Percentiles rank a stretch among this genome's conserved stretches.
These are phyloP conservation scores for Epicauta chinensis DNA, from an alignment of 1,140 invertebrate genomes.

Conservation along the genomic window DNA sequence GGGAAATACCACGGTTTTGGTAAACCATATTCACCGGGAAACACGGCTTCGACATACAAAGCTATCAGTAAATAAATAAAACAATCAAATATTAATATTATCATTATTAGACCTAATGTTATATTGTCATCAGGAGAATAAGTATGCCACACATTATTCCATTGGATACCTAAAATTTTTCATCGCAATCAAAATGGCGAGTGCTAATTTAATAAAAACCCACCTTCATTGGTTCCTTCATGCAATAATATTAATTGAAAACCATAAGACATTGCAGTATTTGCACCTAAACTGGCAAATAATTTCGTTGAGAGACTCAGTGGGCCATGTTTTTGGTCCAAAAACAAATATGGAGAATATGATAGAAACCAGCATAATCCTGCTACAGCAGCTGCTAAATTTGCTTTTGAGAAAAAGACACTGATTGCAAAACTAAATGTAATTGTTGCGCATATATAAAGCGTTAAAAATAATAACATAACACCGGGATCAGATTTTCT, in stretches of 20 bases:
- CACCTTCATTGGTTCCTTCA: conserved; percentile 57
- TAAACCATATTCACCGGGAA: conserved; percentile 64
- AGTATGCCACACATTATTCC: conserved; percentile 61
- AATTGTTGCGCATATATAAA: conserved; percentile 53
- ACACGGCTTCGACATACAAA: conserved; percentile 67
- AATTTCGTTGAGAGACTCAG: conserved; percentile 49
- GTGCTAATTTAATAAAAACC: background rate
- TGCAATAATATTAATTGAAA: conserved; percentile 58
- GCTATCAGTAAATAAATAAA: conserved; percentile 61
- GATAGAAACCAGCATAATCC: conserved; percentile 66
- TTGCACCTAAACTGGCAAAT: conserved; percentile 56
- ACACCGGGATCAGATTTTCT: conserved; percentile 28
- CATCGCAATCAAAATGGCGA: background rate
- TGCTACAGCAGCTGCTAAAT: conserved; percentile 63
- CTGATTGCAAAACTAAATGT: conserved; percentile 63
- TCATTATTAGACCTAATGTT: conserved; percentile 56
- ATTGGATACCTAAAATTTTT: conserved; percentile 59
- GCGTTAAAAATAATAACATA: conserved; percentile 47
- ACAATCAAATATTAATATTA: conserved; percentile 60
- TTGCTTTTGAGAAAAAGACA: conserved; percentile 63
- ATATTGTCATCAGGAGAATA: conserved; percentile 67
- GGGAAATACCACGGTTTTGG: conserved; percentile 69
- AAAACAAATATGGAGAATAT: conserved; percentile 64
- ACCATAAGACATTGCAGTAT: conserved; percentile 72
- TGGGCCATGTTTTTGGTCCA: conserved; percentile 53